Conservation (phyloP, 2,888 invertebrate genomes). For the Lasioglossum marginatum region DNA sequence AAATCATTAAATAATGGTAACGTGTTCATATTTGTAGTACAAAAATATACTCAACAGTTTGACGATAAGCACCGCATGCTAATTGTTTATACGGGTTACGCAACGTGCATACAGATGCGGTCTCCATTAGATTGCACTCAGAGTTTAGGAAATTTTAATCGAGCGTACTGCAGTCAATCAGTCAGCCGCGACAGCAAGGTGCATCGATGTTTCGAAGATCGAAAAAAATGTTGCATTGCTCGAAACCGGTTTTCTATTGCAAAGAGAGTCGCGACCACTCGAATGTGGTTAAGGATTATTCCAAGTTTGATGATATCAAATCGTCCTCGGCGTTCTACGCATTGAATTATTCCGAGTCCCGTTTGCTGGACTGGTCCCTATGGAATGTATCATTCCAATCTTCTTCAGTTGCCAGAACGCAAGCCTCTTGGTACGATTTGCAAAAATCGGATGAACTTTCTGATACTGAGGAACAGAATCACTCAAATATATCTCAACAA, state of each 20-base stretch:
- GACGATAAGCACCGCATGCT: background rate
- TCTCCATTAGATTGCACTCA: background rate
- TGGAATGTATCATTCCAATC: conserved; percentile 5
- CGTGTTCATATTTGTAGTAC: background rate
- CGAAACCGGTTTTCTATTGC: conserved; percentile 70
- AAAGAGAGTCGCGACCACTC: conserved; percentile 57
- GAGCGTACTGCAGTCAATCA: conserved; percentile 54
- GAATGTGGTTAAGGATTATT: conserved; percentile 47
- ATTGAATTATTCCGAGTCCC: conserved; percentile 62
- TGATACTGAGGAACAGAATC: background rate
- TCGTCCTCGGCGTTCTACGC: conserved; percentile 37
- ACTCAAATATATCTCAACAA: too few relatives aligned
- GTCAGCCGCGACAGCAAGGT: conserved; percentile 63
- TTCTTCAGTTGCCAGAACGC: background rate
- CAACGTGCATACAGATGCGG: background rate
- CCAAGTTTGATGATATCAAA: conserved; percentile 59
- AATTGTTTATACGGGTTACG: background rate
- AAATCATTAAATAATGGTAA: background rate
- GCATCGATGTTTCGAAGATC: conserved; percentile 57
- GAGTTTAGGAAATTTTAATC: conserved; percentile 17
- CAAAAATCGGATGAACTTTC: conserved; percentile 23
- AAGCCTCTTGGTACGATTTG: background rate
- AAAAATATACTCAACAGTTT: background rate
- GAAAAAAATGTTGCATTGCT: conserved; percentile 66
- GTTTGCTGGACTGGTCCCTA: conserved; percentile 33